Percentiles rank a stretch among this genome's conserved stretches.
Conservation (phyloP, 2,113 vertebrate genomes). For the Melanostigma gelatinosum region DNA sequence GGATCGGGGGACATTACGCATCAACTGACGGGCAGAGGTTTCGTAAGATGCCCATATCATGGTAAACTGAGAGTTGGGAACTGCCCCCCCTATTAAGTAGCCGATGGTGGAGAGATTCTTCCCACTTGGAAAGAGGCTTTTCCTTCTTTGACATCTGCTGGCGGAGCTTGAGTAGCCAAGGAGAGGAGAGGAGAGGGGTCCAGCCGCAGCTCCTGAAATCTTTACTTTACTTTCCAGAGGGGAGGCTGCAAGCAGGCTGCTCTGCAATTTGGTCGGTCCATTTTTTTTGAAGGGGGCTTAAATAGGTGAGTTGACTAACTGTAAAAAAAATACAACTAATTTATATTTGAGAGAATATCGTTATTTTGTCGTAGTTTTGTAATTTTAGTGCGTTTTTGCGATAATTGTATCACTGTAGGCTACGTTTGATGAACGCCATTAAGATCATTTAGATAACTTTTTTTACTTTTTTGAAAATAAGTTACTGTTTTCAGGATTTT, state of each 20-base stretch:
- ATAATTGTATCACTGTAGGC: background rate
- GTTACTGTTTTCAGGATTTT: background rate
- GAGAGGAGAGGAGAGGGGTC: conserved; percentile 67
- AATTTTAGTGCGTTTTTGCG: background rate
- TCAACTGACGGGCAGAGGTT: conserved; percentile 84
- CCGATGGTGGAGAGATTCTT: conserved; percentile 89
- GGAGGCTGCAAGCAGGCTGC: conserved; percentile 58
- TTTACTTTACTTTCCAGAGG: conserved; percentile 49
- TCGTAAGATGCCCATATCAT: conserved; percentile 87
- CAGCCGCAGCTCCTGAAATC: conserved; percentile 63
- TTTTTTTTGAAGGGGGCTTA: conserved; percentile 32
- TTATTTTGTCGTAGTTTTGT: background rate
- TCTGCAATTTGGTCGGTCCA: conserved; percentile 24
- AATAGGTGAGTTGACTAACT: conserved; percentile 60
- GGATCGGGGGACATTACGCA: conserved; percentile 56
- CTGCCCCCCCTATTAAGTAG: conserved; percentile 96
- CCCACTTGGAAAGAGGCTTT: conserved; percentile 89
- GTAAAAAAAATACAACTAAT: background rate
- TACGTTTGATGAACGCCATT: background rate
- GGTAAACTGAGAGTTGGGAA: conserved; percentile 90
- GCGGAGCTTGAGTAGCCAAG: conserved; percentile 73
- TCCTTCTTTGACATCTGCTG: conserved; percentile 82
- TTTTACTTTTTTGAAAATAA: background rate
- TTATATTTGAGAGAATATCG: background rate
- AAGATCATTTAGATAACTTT: background rate